These are phyloP conservation scores for Acomys russatus DNA, from an alignment of 2,797 vertebrate species.

Conservation along the genomic window DNA sequence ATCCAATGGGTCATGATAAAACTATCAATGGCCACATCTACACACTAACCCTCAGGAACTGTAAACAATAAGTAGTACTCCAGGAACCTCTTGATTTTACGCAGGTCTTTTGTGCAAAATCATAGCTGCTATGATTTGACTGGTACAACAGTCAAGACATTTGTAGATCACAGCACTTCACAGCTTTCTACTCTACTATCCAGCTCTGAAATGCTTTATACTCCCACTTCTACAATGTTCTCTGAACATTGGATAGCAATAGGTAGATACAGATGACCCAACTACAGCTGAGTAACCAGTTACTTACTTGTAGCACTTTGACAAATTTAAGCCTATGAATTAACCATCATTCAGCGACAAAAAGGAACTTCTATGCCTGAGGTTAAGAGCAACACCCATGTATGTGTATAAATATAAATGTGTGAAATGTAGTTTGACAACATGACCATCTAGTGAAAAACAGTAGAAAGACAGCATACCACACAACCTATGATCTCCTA, in stretches of 20 bases:
- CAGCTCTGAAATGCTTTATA: neutral
- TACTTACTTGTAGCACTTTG: neutral
- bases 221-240: neutral
- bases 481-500: neutral
- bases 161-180: neutral
- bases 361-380: too few species aligned
- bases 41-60: neutral
- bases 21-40: neutral
- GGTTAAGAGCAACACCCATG: neutral
- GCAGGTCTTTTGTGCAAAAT: neutral
- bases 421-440: neutral
- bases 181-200: neutral
- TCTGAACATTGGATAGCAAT: neutral
- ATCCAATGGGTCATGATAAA: neutral
- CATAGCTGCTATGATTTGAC: neutral
- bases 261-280: neutral
- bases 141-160: neutral
- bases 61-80: neutral
- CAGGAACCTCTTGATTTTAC: neutral
- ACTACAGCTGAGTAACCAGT: neutral
- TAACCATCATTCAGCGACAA: neutral
- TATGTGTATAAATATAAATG: neutral
- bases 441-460: neutral
- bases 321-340: neutral
- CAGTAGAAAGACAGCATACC: too few species aligned